Evolutionary conservation across 2,797 vertebrate species (phyloP).

Genomic region (Pogoniulus pusillus): DNA sequence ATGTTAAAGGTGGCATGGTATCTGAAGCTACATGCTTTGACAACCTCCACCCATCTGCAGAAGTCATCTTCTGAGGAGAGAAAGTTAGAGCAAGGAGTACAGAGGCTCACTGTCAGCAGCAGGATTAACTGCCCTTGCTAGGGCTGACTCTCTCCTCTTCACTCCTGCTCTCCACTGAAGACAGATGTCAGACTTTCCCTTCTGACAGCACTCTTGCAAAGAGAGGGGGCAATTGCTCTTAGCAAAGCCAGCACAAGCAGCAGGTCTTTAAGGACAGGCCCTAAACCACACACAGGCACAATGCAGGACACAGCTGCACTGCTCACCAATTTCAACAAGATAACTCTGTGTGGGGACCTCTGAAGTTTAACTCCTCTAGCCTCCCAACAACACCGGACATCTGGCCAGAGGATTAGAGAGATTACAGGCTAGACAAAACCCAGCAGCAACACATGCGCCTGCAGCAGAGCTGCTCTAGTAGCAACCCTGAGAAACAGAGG

Average conservation of each 20-base stretch:
- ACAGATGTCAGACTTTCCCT: neutral
- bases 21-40: neutral
- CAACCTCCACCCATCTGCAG: neutral
- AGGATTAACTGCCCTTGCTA: conserved; percentile 24
- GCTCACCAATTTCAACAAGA: neutral
- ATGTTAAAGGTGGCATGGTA: neutral
- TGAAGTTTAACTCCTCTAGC: neutral
- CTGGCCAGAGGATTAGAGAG: neutral
- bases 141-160: neutral
- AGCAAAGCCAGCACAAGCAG: neutral
- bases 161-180: neutral
- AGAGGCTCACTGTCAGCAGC: neutral
- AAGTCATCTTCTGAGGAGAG: neutral
- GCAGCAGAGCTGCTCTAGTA: neutral
- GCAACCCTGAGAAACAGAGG: neutral
- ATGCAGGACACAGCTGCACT: neutral
- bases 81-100: neutral
- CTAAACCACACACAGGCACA: neutral
- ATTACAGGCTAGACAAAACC: neutral
- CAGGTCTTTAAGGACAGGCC: neutral
- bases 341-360: neutral
- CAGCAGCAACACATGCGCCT: neutral
- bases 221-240: neutral
- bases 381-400: neutral
- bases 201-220: neutral